phyloP scores from a whole-genome alignment of 2,797 vertebrate species.

The Orientallactaga sibirica region DNA sequence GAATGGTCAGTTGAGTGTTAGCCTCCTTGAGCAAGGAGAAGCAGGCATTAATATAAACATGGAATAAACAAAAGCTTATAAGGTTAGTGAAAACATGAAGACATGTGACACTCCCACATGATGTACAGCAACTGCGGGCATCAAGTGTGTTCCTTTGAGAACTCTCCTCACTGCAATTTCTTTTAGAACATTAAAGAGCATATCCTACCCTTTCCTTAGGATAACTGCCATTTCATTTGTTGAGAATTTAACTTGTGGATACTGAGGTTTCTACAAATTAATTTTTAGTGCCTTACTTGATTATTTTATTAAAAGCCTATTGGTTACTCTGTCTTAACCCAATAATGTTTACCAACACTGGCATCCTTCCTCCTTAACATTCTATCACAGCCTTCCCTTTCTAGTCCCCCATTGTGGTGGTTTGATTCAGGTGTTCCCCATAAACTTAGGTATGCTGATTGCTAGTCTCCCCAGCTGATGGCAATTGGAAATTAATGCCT shows the following conservation, averaged over 20 bases:
- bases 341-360: neutral
- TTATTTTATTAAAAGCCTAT: neutral
- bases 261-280: neutral
- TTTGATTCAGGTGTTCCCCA: too few relatives aligned
- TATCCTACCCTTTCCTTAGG: neutral
- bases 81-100: conserved; percentile 55
- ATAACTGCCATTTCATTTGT: neutral
- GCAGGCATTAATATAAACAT: conserved; percentile 32
- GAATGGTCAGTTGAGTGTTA: neutral
- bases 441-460: too few relatives aligned
- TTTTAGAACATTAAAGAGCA: neutral
- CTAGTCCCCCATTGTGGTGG: neutral
- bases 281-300: neutral
- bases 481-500: too few relatives aligned
- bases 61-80: conserved; percentile 14
- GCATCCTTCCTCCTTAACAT: neutral
- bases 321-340: neutral
- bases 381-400: neutral
- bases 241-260: neutral
- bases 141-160: neutral
- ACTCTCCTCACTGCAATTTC: neutral
- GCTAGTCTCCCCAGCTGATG: too few relatives aligned
- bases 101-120: neutral
- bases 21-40: conserved; percentile 26
- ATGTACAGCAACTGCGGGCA: neutral